Evolutionary conservation across 2,888 invertebrate genomes (phyloP), one percentile per base, ranked within the genome.

Genomic region (Polyploca ridens): DNA sequence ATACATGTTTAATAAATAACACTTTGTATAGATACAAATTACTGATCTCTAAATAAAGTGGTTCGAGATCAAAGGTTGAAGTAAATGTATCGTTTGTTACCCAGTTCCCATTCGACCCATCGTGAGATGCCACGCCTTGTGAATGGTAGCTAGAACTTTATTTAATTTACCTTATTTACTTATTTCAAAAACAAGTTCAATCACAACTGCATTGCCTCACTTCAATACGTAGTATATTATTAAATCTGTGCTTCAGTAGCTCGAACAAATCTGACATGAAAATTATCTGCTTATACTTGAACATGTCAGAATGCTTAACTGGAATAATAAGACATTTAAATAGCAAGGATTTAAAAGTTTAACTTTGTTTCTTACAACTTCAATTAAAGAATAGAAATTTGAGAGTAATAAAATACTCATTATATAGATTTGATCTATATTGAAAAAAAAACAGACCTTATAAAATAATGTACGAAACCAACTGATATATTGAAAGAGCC

Each of bases 121-220:
- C 67, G 64, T 65, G 69, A 49, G 68, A 67, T 67, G 67, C 68
- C 70, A 69, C 73, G 70, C 70, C 66, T 63, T 62, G 27, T 67
- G 68, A 73, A 69, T 54, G 14, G 58, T 38, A 63, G 16, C 54
- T 16, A 62, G 58, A 62, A 13, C 19, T 27, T 46, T 10, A 58
- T n/a, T 54, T 54, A 54, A 54, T n/a, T n/a, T n/a, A n/a, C n/a
- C n/a, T n/a, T n/a, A 19, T 54, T 49, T 19, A 54, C 54, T n/a
- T n/a, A n/a, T n/a, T n/a, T 54, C 19, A 54, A 54, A 10, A 19
- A 54, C 54, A 54, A 19, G 49, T 54, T 54, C 49, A 54, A 54
- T 54, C 16, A 46, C 49, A 49, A 16, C n/a, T n/a, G n/a, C n/a
- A n/a, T n/a, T 10, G 3, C 16, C 3, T 16, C 49, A 16, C 16